Base-by-base conservation (phyloP, 2,888 invertebrate genomes). In the Eilema caniola region DNA sequence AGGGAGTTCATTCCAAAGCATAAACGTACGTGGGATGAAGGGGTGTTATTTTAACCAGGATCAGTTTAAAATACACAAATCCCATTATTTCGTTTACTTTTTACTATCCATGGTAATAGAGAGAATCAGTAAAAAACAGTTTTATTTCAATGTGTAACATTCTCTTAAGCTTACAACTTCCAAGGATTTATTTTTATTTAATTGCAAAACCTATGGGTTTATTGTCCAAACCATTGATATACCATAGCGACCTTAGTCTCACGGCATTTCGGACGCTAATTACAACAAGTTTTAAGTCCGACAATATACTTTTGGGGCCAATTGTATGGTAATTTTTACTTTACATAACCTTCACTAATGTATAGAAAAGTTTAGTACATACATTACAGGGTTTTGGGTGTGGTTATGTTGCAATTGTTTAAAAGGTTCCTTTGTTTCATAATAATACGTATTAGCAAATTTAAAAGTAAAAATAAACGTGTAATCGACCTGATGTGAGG, bases 281-380 rank as follows among this genome's bases (percentile, higher is more conserved):
- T 80, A 71, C 76, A 73, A 66, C 70, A 64, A 74, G 79, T 74
- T 70, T 73, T 66, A 59, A 63, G 24, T 41, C 60, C 70, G 47
- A 57, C 63, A 37, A 62, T 20, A 61, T 14, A 64, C 70, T 75
- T 73, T 65, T 71, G 60, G 28, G 53, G 62, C 67, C 64, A 57
- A 81, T 81, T 80, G 81, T 81, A 74, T 81, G 79, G 65, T 81
- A 80, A 80, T 81, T 74, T 78, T 73, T 70, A 63, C 24, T 71
- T 78, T 74, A 78, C 69, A 70, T 71, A 78, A 81, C 64, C 37
- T 72, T 66, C 41, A 24, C 62, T 67, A 61, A 61, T 53, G 47
- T 66, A 56, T 66, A 57, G 61, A 37, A 37, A 56, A 62, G 69
- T 61, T 66, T 66, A 24, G 33, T 37, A 47, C 25, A 23, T 24